These are phyloP conservation scores for Odontomyia ornata DNA, from an alignment of 2,888 invertebrate genomes.

Conservation along the genomic window DNA sequence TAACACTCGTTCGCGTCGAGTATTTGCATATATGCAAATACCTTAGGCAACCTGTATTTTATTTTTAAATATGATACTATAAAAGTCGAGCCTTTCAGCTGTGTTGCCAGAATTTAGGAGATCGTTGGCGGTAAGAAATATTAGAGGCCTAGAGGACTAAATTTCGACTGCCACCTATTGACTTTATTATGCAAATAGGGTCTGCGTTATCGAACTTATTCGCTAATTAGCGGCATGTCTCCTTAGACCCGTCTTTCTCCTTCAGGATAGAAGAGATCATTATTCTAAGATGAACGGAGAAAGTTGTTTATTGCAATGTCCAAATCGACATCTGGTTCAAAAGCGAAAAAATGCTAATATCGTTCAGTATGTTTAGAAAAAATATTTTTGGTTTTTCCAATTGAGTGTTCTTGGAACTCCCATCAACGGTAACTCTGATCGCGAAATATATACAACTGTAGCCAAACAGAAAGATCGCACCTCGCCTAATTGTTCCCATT, in stretches of 20 bases:
- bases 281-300: no score
- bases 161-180: neutral
- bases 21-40: constrained; percentile 35
- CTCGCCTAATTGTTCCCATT: neutral
- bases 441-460: neutral
- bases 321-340: no score
- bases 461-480: neutral
- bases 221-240: no score
- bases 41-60: constrained; percentile 27
- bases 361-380: no score
- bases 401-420: no score
- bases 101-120: neutral
- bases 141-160: neutral
- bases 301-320: no score
- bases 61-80: constrained; percentile 32
- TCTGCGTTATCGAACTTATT: no score
- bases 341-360: no score
- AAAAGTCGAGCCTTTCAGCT: neutral
- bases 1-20: neutral
- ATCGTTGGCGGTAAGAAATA: neutral
- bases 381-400: no score
- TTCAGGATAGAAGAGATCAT: no score
- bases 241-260: no score
- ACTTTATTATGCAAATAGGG: no score
- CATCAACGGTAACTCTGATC: neutral